Evolutionary conservation across 64 coral and sea anemone genomes (phyloP), one percentile per base, ranked within the genome.

Genomic region (Porites lutea): DNA sequence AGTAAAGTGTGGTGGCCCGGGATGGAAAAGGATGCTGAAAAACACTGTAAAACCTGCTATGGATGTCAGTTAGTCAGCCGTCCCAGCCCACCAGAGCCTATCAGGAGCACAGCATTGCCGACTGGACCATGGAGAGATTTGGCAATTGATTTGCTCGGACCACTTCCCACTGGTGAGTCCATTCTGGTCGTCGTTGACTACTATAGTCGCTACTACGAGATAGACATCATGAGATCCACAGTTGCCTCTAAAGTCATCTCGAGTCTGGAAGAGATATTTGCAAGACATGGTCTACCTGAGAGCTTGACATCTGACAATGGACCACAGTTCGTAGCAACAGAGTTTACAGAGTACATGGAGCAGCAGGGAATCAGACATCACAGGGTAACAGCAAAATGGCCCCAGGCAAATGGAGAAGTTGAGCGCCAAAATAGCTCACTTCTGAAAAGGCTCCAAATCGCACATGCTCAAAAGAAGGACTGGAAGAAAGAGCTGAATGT

Each of bases 1-100:
- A 55, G 53, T 7, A 55, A 55, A 11, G 86, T 88, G 57, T 88
- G 86, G 86, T 88, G 86, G 86, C 88, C 88, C 18, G 88, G 60
- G 4, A 79, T 90, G 14, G 88, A 70, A 19, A 70, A 46, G 18
- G 88, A 67, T 7, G 88, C 62, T 6, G 88, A 90, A 53, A 90
- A 20, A 59, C 43, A 80, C 23, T 90, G 88, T 13, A 52, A 71
- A 14, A 47, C 50, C 4, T 87, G 83, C 46, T 54, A 87, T 52
- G 64, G 83, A 58, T 72, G 70, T 70, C 67, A 21, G 20, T 21
- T 70, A 2, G 19, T 70, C 22, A 22, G 19, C 9, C 67, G 67
- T 22, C 67, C 67, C 9, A 21, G 27, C 4, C 67, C 76, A 3
- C 76, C 76, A 13, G 48, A 51, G 0, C 76, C 82, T 3, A 10